Percentiles rank a stretch among this genome's conserved stretches.
These are phyloP conservation scores for Drosophila setosimentum DNA, from an alignment of 2,888 invertebrate genomes.

Conservation along the genomic window DNA sequence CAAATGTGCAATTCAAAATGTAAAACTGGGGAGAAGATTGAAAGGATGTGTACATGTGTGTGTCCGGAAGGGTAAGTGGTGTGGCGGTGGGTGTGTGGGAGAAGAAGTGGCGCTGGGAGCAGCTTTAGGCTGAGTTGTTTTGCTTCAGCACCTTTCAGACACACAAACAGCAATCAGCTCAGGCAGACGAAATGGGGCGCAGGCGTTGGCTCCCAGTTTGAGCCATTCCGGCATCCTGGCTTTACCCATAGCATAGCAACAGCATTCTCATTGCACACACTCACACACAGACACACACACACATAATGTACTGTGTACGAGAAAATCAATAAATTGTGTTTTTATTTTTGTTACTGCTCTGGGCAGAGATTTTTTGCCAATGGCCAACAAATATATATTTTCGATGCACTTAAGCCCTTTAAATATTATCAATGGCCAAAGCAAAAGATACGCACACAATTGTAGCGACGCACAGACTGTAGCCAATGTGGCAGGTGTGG, in stretches of 20 bases:
- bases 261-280: slow-evolving; percentile 51
- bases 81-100: no score
- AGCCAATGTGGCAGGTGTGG: slow-evolving; percentile 26
- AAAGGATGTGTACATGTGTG: background rate
- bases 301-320: slow-evolving; percentile 45
- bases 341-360: slow-evolving; percentile 47
- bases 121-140: slow-evolving; percentile 61
- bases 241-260: slow-evolving; percentile 58
- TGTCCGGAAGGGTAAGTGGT: no score
- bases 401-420: slow-evolving; percentile 75
- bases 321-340: slow-evolving; percentile 79
- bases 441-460: slow-evolving; percentile 39
- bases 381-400: slow-evolving; percentile 78
- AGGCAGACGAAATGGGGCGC: slow-evolving; percentile 57
- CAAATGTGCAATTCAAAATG: slow-evolving; percentile 46
- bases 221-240: slow-evolving; percentile 27
- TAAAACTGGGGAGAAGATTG: slow-evolving; percentile 9
- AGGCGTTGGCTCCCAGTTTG: slow-evolving; percentile 52
- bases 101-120: background rate
- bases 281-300: slow-evolving; percentile 9
- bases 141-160: slow-evolving; percentile 72
- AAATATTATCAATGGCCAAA: slow-evolving; percentile 73
- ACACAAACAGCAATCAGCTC: slow-evolving; percentile 61
- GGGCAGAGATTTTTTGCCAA: slow-evolving; percentile 58
- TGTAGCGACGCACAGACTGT: slow-evolving; percentile 2